These are phyloP conservation scores for Spodoptera littoralis DNA, from an alignment of 2,888 invertebrate genomes.

Conservation along the genomic window DNA sequence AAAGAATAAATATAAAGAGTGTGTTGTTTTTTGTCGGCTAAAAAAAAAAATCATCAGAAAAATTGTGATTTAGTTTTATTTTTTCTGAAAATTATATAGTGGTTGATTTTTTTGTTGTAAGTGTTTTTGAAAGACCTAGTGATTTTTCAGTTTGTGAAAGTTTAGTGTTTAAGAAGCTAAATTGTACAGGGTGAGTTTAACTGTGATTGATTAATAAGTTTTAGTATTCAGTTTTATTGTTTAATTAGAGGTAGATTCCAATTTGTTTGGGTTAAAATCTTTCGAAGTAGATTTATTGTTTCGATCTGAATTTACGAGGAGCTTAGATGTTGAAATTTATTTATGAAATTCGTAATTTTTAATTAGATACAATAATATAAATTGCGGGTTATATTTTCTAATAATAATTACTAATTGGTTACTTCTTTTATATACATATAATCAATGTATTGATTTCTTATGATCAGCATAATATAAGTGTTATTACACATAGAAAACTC, in stretches of 20 bases:
- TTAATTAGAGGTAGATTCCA: conserved; percentile 38
- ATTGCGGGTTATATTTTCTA: too few relatives aligned
- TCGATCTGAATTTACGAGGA: background rate
- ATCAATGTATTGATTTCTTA: too few relatives aligned
- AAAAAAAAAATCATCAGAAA: background rate
- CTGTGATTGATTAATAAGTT: conserved; percentile 44
- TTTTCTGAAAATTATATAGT: conserved; percentile 6
- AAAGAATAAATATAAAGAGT: background rate
- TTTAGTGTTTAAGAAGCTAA: conserved; percentile 34
- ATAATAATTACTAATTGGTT: too few relatives aligned
- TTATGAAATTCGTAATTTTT: too few relatives aligned
- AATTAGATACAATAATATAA: too few relatives aligned
- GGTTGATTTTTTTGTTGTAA: background rate
- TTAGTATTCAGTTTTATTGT: conserved; percentile 22
- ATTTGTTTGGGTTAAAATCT: conserved; percentile 26
- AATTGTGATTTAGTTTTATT: background rate
- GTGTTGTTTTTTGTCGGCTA: background rate
- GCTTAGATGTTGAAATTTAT: too few relatives aligned
- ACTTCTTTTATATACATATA: too few relatives aligned
- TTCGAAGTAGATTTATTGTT: conserved; percentile 6
- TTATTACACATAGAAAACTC: too few relatives aligned
- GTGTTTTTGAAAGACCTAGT: conserved; percentile 24
- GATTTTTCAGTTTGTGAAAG: conserved; percentile 48
- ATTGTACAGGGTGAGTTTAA: conserved; percentile 45
- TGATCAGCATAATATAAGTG: too few relatives aligned